Evolutionary conservation across 2,797 vertebrate genomes (phyloP), one percentile per base, ranked within the genome.

Genomic region (Graptemys geographica): DNA sequence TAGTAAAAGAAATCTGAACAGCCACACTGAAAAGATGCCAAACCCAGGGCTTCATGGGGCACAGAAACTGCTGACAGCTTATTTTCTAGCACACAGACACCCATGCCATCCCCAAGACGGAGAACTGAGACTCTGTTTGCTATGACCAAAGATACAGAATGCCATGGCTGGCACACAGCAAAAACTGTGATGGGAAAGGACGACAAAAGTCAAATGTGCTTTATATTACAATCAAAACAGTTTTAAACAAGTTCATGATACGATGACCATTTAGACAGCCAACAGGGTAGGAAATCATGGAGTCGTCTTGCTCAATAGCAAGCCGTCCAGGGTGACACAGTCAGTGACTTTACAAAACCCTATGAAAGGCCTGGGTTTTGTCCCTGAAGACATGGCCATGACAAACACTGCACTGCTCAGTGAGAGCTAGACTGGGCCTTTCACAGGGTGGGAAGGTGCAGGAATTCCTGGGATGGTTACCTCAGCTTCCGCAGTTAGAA

Each of bases 171-270:
- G 37, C 11, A 25, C 37, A 8, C 72, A 28, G 41, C 72, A 76
- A 76, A 44, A 76, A 47, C 25, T 8, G 72, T 41, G 72, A 13
- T 47, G 25, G 11, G 41, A 44, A 76, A 76, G 47, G 72, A 27
- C 2, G 1, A 13, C 37, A 76, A 69, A 76, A 69, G 65, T 19
- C 65, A 21, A 15, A 47, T 47, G 8, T 47, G 13, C 9, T 15
- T 65, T 7, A 9, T 16, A 80, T 79, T 1, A 65, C 28, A n/a
- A 80, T 81, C 65, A 88, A 88, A 62, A 1, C 12, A 69, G 9
- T 81, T 87, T 72, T 44, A 87, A 5, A 82, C n/a, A 5, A 28
- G 85, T 92, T 47, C 51, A 41, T n/a, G 86, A 87, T 51, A 47
- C 86, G 92, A 81, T 3, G 2, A 3, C 44, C 83, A 8, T 49